Evolutionary conservation across 2,113 vertebrate species (phyloP).

Genomic region (Nothobranchius kuhntae): DNA sequence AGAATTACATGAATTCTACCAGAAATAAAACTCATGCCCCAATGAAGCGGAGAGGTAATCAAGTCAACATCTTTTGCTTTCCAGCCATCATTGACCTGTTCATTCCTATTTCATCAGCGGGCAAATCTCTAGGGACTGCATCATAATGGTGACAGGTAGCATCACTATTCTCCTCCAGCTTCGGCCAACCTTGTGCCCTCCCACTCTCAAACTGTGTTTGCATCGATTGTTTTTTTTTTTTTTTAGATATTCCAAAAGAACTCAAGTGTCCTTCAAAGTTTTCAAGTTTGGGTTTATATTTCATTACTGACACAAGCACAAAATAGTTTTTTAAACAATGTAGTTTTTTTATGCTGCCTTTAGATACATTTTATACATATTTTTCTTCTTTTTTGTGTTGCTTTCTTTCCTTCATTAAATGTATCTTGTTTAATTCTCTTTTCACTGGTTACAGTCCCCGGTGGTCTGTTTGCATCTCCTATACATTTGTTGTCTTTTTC

Average conservation of each 20-base stretch:
- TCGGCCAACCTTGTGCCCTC: constrained; percentile 40
- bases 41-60: constrained; percentile 37
- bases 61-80: constrained; percentile 23
- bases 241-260: constrained; percentile 26
- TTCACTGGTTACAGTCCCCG: not conserved
- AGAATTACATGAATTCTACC: too few species aligned
- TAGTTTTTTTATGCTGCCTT: not conserved
- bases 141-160: constrained; percentile 49
- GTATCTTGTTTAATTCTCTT: not conserved
- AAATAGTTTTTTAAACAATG: not conserved
- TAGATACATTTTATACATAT: not conserved
- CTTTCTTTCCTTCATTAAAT: not conserved
- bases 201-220: constrained; percentile 45
- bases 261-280: constrained; percentile 38
- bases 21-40: constrained; percentile 6
- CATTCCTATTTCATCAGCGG: constrained; percentile 52
- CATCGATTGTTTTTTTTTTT: constrained; percentile 52
- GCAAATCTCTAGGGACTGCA: constrained; percentile 28
- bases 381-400: not conserved
- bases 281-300: constrained; percentile 5
- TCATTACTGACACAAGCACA: not conserved
- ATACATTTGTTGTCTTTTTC: constrained; percentile 1
- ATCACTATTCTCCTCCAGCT: constrained; percentile 21
- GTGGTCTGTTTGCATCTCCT: constrained; percentile 3
- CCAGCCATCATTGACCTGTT: constrained; percentile 53